These are phyloP conservation scores for Nasua narica DNA, from an alignment of 2,797 vertebrate species.

Conservation along the genomic window DNA sequence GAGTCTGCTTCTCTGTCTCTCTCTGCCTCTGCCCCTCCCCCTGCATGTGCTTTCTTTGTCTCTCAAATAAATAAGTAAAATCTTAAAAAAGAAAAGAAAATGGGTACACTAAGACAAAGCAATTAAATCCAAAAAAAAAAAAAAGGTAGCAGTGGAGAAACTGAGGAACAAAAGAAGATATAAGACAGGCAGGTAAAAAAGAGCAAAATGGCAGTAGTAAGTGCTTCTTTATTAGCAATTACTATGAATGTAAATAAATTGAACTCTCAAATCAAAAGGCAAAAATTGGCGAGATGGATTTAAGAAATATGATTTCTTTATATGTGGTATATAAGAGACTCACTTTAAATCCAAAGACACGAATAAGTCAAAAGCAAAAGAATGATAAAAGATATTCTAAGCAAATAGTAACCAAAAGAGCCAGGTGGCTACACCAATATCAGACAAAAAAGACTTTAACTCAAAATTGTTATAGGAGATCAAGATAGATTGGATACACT, in stretches of 20 bases:
- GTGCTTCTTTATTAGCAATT: neutral
- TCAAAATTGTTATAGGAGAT: neutral
- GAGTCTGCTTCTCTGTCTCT: neutral
- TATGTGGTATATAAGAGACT: neutral
- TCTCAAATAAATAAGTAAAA: neutral
- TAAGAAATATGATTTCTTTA: neutral
- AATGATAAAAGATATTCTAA: neutral
- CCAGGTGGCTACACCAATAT: neutral
- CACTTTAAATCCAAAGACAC: neutral
- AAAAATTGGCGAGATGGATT: neutral
- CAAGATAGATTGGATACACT: neutral
- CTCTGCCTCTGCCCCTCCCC: neutral
- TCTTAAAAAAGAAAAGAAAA: neutral
- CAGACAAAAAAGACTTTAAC: neutral
- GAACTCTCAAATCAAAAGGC: neutral
- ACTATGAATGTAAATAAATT: neutral
- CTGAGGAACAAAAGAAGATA: neutral
- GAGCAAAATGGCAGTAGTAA: neutral
- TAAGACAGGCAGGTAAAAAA: neutral
- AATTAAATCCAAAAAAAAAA: constrained; percentile 15
- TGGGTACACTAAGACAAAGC: neutral
- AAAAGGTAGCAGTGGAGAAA: neutral
- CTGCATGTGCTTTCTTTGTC: neutral
- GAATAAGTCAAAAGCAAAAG: neutral
- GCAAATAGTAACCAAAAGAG: neutral